A percentile compares a stretch with the other conserved stretches of the same genome.
phyloP scores from a whole-genome alignment of 53 echinoderm and acorn worm species.

The Holothuria leucospilota region DNA sequence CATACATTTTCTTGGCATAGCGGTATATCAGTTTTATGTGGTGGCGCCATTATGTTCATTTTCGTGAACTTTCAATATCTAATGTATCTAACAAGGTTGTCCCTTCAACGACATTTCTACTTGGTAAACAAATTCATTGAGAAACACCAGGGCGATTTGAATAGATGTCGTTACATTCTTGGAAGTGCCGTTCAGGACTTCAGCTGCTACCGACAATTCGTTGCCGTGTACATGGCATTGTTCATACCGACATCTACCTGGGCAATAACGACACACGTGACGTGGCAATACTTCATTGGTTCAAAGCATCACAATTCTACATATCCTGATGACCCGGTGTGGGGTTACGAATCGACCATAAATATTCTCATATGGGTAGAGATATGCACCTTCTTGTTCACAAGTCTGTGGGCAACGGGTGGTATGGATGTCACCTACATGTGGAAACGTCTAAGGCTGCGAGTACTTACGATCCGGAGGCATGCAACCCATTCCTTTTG shows the following conservation, averaged over 20 bases:
- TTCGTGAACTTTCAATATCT: background rate
- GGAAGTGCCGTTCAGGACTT: slow-evolving; percentile 34
- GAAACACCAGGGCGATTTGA: slow-evolving; percentile 10
- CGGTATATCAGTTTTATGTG: slow-evolving; percentile 19
- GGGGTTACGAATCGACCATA: background rate
- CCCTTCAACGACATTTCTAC: slow-evolving; percentile 33
- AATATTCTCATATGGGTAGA: slow-evolving; percentile 40
- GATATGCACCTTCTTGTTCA: background rate
- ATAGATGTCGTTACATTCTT: slow-evolving; percentile 12
- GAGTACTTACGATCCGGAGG: background rate
- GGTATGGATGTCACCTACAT: slow-evolving; percentile 14
- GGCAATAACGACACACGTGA: background rate
- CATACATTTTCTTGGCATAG: background rate
- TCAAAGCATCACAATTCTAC: too few species aligned
- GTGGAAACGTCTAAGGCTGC: background rate
- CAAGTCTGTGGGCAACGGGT: slow-evolving; percentile 1
- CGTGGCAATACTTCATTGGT: slow-evolving; percentile 10
- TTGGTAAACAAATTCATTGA: slow-evolving; percentile 7
- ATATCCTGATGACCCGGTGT: too few species aligned
- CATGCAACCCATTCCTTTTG: background rate
- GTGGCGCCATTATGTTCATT: slow-evolving; percentile 13
- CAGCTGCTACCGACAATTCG: slow-evolving; percentile 29
- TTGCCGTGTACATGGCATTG: background rate
- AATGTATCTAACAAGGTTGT: slow-evolving; percentile 25
- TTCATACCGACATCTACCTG: slow-evolving; percentile 2